Evolutionary conservation across 2,797 vertebrate genomes (phyloP), one percentile per base, ranked within the genome.

Genomic region (Parauchenoglanis ngamensis): DNA sequence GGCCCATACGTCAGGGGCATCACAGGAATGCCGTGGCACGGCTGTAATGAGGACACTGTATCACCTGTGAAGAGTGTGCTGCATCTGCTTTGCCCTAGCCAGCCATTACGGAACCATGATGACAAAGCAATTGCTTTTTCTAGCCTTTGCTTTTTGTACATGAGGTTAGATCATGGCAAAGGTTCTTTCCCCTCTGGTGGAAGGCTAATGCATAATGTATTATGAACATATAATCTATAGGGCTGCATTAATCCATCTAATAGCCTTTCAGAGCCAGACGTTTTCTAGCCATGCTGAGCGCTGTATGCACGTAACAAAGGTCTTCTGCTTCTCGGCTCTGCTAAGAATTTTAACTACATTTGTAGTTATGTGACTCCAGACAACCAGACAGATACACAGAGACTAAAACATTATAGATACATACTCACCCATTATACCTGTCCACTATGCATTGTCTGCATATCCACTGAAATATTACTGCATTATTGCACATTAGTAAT

Each of bases 241-340:
- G 85, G 79, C 40, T 85, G 85, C 87, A 87, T 89, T 87, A 87
- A 86, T 86, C 86, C 87, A 84, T 82, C 75, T 96, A 96, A 97
- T 96, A 95, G 96, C 94, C 94, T 96, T 95, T 96, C 95, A 96
- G 95, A 94, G 93, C 59, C 86, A 87, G 83, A 88, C 82, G 28
- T 85, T 85, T 83, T 87, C 59, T 52, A 79, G 68, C 49, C 70
- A n/a, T 7, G 78, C 72, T 54, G 52, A 68, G 59, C 23, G 21
- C 31, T 23, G 49, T n/a, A 72, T 28, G 44, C 28, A 54, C 80
- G 44, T n/a, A 67, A 44, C 76, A 23, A 23, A 85, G 56, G 56
- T 68, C 87, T 57, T 87, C 82, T 70, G 63, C 75, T 40, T 78
- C 81, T 68, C 81, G 21, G 12, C n/a, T 68, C 44, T 44, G 57